Evolutionary conservation across 2,797 vertebrate genomes (phyloP).

Genomic region (Myotis planiceps): DNA sequence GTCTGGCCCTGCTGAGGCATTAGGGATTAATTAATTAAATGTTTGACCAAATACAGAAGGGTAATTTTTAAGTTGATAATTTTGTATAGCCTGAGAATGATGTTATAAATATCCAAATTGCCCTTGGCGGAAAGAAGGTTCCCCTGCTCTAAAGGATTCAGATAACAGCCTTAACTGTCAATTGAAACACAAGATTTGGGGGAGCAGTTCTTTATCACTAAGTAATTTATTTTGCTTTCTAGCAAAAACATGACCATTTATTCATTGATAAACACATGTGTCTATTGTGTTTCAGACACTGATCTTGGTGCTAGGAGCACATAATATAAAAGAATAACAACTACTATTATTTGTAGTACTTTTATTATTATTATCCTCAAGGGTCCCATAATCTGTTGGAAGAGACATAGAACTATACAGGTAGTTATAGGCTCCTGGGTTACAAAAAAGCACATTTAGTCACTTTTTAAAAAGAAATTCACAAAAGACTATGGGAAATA

Average conservation of each 20-base stretch:
- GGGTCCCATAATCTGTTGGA: not conserved
- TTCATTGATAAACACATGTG: not conserved
- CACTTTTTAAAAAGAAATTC: not conserved
- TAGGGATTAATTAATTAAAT: too few relatives aligned
- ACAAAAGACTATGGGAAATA: not conserved
- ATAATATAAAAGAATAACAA: conserved; percentile 1
- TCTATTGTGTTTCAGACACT: not conserved
- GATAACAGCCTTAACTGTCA: not conserved
- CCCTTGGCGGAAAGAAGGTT: too few relatives aligned
- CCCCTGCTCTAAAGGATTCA: not conserved
- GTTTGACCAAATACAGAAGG: too few relatives aligned
- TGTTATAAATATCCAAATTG: too few relatives aligned
- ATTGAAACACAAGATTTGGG: not conserved
- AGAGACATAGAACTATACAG: not conserved
- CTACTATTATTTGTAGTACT: not conserved
- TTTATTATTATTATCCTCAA: not conserved
- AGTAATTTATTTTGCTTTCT: not conserved
- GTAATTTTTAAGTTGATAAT: too few relatives aligned
- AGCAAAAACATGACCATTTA: not conserved
- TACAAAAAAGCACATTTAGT: not conserved
- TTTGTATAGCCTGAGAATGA: too few relatives aligned
- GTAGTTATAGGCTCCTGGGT: not conserved
- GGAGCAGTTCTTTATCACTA: not conserved
- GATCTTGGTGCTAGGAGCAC: not conserved
- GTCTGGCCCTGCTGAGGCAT: too few relatives aligned